phyloP scores from a whole-genome alignment of 2,888 invertebrate species.

The Andrena chrysosceles region DNA sequence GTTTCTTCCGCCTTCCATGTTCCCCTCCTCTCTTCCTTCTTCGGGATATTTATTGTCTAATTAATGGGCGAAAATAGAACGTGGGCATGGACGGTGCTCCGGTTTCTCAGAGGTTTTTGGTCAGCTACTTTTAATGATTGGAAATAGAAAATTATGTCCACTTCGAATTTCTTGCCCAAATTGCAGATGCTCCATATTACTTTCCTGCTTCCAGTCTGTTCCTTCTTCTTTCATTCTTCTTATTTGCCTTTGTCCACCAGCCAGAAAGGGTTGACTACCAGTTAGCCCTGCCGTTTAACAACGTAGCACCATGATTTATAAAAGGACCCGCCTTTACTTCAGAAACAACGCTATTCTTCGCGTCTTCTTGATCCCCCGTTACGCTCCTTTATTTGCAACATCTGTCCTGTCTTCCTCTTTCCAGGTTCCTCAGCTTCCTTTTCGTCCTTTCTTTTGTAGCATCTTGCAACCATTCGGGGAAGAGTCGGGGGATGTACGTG shows the following conservation, averaged over 20 bases:
- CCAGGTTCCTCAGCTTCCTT: constrained; percentile 10
- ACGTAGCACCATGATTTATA: background rate
- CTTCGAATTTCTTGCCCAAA: no score
- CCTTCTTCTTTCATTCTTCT: background rate
- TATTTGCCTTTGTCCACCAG: background rate
- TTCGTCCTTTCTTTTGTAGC: constrained; percentile 18
- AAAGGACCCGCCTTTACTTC: background rate
- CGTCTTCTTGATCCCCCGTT: background rate
- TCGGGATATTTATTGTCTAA: background rate
- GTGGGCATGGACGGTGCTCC: background rate
- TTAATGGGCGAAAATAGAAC: constrained; percentile 23
- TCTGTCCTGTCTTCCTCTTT: constrained; percentile 24
- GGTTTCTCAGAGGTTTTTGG: background rate
- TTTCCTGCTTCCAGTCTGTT: background rate
- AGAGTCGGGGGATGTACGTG: background rate
- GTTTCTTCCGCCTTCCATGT: constrained; percentile 21
- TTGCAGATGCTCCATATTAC: background rate
- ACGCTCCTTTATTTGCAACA: constrained; percentile 5
- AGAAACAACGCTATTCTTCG: constrained; percentile 11
- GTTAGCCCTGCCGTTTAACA: background rate
- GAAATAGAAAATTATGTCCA: no score
- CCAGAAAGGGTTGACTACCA: background rate
- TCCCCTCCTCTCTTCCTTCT: background rate
- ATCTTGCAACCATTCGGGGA: constrained; percentile 17
- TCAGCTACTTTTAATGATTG: no score